These are phyloP conservation scores for Clinocottus analis DNA, from an alignment of 2,113 vertebrate species.

Conservation along the genomic window DNA sequence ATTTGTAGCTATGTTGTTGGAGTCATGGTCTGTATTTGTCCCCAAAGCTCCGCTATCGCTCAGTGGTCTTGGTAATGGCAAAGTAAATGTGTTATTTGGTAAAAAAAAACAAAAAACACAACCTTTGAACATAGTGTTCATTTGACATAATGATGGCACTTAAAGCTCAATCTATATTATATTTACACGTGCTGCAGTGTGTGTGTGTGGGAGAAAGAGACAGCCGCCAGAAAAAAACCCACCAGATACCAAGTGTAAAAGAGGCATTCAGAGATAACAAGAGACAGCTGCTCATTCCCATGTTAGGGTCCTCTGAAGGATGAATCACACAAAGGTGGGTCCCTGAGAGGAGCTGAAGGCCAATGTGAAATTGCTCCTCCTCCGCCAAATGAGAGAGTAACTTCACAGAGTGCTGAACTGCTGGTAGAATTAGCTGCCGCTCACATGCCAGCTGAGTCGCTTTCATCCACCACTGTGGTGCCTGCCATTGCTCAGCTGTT, in stretches of 20 bases:
- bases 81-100: background rate
- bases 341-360: background rate
- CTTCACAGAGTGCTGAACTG: background rate
- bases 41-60: background rate
- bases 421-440: background rate
- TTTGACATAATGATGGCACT: conserved; percentile 1
- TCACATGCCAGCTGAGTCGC: no score
- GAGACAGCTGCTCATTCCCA: background rate
- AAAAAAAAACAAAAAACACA: no score
- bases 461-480: no score
- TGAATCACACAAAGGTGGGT: background rate
- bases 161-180: background rate
- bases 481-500: no score
- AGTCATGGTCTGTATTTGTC: conserved; percentile 11
- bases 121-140: background rate
- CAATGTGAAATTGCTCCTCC: background rate
- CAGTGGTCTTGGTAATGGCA: background rate
- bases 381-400: background rate
- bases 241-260: no score
- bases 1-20: background rate
- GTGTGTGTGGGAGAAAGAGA: background rate
- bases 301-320: conserved; percentile 8
- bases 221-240: background rate
- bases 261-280: conserved; percentile 8
- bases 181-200: background rate